Evolutionary conservation across 2,113 vertebrate genomes (phyloP).

Genomic region (Mormoops blainvillei): DNA sequence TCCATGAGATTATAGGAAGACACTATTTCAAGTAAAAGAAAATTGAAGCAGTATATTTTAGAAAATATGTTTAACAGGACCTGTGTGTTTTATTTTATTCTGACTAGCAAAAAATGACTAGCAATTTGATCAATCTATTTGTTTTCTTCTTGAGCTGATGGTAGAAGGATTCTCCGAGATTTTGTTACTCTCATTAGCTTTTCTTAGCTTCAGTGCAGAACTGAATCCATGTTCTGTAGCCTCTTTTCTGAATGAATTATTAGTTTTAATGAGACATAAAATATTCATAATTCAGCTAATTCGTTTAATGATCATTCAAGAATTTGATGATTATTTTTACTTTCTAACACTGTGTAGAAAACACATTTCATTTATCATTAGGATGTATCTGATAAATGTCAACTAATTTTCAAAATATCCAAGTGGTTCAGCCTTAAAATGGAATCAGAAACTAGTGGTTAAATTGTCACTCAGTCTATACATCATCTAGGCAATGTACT

Average conservation of each 20-base stretch:
- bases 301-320: conserved; percentile 15
- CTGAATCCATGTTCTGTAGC: background rate
- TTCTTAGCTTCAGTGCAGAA: background rate
- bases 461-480: background rate
- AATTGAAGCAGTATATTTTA: conserved; percentile 7
- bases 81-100: background rate
- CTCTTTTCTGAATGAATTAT: background rate
- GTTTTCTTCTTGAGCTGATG: background rate
- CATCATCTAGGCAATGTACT: background rate
- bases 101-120: background rate
- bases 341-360: background rate
- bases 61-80: background rate
- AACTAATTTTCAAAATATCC: conserved; percentile 43
- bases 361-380: background rate
- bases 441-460: background rate
- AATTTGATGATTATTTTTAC: conserved; percentile 10
- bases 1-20: conserved; percentile 45
- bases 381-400: conserved; percentile 6
- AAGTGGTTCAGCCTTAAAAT: background rate
- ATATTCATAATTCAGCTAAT: background rate
- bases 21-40: conserved; percentile 29
- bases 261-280: conserved; percentile 7
- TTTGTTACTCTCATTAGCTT: background rate
- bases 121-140: background rate
- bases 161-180: background rate